phyloP scores from a whole-genome alignment of 2,113 vertebrate species.

The Protobothrops flavoviridis region DNA sequence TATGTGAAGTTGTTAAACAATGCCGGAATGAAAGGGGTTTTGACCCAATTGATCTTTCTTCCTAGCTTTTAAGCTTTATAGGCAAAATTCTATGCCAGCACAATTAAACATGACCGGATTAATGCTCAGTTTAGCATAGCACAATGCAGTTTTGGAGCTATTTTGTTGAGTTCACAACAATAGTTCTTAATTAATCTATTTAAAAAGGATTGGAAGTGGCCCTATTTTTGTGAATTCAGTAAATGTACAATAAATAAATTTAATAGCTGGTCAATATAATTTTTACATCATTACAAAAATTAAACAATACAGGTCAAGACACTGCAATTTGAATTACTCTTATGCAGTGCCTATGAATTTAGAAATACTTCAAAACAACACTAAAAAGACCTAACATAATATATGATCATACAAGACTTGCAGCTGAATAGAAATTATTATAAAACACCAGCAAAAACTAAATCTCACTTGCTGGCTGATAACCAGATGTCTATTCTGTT shows the following conservation, averaged over 20 bases:
- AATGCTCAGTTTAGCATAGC: background rate
- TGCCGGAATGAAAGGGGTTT: background rate
- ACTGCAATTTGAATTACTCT: background rate
- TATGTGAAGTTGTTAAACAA: background rate
- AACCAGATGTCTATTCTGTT: conserved; percentile 23
- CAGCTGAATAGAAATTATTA: conserved; percentile 23
- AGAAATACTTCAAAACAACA: background rate
- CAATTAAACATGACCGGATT: background rate
- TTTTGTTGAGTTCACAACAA: background rate
- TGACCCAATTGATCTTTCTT: background rate
- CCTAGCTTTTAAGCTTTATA: background rate
- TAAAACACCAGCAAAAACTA: background rate
- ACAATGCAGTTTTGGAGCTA: background rate
- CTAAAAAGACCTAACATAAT: conserved; percentile 25
- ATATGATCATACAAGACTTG: conserved; percentile 23
- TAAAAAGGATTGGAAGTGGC: background rate
- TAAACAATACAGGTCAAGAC: background rate
- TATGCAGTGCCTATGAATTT: background rate
- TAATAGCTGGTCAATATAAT: background rate
- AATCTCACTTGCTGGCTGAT: background rate
- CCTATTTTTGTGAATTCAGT: background rate
- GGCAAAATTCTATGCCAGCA: background rate
- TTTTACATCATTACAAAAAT: background rate
- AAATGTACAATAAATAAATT: background rate
- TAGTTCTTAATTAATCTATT: conserved; percentile 8